Percentiles rank a stretch among this genome's conserved stretches.
Evolutionary conservation across 2,888 invertebrate species (phyloP).

Genomic region (Xestobium rufovillosum): DNA sequence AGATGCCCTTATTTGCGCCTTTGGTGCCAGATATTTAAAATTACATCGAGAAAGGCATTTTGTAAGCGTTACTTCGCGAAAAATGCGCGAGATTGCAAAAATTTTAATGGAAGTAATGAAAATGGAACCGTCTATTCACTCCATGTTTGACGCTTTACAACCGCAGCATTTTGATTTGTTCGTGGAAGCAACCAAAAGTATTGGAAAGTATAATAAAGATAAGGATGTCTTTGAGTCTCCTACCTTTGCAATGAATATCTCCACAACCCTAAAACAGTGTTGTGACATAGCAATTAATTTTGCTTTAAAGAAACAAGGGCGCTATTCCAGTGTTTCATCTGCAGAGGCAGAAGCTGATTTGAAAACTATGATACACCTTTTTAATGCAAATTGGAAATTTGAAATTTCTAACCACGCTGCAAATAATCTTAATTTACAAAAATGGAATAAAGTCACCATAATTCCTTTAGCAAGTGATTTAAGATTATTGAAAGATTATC

Average conservation of each 20-base stretch:
- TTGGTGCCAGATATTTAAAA: slow-evolving; percentile 1
- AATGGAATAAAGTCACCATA: slow-evolving; percentile 16
- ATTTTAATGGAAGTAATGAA: slow-evolving; percentile 1
- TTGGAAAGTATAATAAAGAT: slow-evolving; percentile 13
- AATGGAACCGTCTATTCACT: not conserved
- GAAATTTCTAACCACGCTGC: slow-evolving; percentile 17
- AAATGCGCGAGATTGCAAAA: slow-evolving; percentile 5
- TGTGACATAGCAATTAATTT: slow-evolving; percentile 9
- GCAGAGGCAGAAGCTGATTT: slow-evolving; percentile 9
- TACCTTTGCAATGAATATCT: slow-evolving; percentile 18
- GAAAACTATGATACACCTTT: slow-evolving; percentile 5
- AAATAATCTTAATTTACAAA: slow-evolving; percentile 17
- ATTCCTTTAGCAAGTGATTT: slow-evolving; percentile 6
- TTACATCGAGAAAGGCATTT: slow-evolving; percentile 10
- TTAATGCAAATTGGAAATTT: slow-evolving; percentile 11
- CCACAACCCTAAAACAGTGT: slow-evolving; percentile 19
- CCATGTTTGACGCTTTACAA: not conserved
- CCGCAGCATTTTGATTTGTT: slow-evolving; percentile 15
- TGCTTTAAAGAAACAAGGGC: slow-evolving; percentile 5
- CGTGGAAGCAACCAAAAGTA: slow-evolving; percentile 13
- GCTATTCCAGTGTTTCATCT: slow-evolving; percentile 8
- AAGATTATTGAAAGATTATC: slow-evolving; percentile 6
- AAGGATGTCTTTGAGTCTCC: slow-evolving; percentile 14
- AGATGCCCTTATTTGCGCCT: not conserved
- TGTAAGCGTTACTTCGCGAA: slow-evolving; percentile 1